Evolutionary conservation across 2,113 vertebrate genomes (phyloP), one percentile per base, ranked within the genome.

Genomic region (Bombycilla garrulus): DNA sequence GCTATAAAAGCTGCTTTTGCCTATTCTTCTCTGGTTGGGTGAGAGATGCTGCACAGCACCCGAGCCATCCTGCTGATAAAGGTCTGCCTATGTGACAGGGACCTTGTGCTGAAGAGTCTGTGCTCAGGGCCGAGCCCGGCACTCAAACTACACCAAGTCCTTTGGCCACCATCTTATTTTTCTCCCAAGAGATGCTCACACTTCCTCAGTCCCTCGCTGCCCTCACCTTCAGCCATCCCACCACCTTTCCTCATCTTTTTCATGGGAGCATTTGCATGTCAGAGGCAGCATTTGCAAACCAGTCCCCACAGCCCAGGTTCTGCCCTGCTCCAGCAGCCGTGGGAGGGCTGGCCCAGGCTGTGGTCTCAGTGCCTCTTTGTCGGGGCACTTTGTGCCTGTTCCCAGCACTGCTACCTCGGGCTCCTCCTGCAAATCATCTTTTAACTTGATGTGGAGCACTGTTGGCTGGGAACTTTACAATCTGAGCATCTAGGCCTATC

Each of bases 21-120:
- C 69, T 21, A 0, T 50, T 62, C 8, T 48, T 35, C 0, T 4
- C 2, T 8, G 44, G 6, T 5, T 35, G 29, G 23, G 36, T n/a
- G 78, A 15, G 38, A 50, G 44, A 5, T 2, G 36, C 9, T 3
- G 2, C 2, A 1, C 1, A 25, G 17, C 31, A 44, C 12, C 47
- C 2, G 2, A 26, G 11, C 9, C 24, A 4, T 5, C 17, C 36
- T 51, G 5, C 64, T 24, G 60, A 22, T 17, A 35, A 12, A 77
- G 54, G 15, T 40, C 17, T 78, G 60, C 48, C 51, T 15, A 8
- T 0, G 0, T 20, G 56, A 23, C 19, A 56, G 33, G 2, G 10
- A 25, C 62, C 15, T 35, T 5, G 57, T 2, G 3, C 71, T 26
- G 17, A 19, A 24, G 33, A 54, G 24, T 11, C 15, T 56, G 26